A percentile compares a stretch with the other conserved stretches of the same genome.
Evolutionary conservation across 2,113 vertebrate genomes (phyloP).

Genomic region (Saguinus midas): DNA sequence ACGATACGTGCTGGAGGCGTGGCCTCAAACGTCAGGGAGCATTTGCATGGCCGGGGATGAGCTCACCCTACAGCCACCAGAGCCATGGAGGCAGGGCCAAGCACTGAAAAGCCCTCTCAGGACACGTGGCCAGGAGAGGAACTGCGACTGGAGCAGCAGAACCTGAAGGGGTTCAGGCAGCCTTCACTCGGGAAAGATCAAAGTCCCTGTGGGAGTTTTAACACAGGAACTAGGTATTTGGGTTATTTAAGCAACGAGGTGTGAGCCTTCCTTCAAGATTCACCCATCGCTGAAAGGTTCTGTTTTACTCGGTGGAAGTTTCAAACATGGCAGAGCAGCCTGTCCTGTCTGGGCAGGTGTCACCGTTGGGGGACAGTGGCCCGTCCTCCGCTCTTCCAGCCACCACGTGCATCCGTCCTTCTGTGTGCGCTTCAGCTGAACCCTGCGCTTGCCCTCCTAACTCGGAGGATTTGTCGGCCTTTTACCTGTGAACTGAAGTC

Average conservation of each 20-base stretch:
- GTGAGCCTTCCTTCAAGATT: neutral
- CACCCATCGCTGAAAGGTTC: neutral
- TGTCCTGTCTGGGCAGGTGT: fast-evolving
- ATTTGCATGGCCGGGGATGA: neutral
- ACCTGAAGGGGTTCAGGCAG: neutral
- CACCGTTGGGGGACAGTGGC: too few species aligned
- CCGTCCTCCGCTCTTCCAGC: fast-evolving
- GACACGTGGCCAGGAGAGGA: neutral
- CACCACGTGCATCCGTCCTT: too few species aligned
- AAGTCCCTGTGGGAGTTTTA: neutral
- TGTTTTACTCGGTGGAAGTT: neutral
- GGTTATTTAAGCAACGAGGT: neutral
- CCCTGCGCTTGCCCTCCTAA: neutral
- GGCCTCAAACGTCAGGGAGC: neutral
- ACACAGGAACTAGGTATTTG: neutral
- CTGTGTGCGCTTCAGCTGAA: neutral
- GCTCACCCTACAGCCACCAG: neutral
- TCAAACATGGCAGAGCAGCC: neutral
- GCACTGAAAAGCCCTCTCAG: neutral
- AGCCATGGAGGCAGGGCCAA: neutral
- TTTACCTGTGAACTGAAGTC: neutral
- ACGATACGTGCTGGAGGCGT: neutral
- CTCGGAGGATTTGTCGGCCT: neutral
- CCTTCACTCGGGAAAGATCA: neutral
- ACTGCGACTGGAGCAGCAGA: neutral